Evolutionary conservation across 92 coral and sea anemone genomes (phyloP).

Genomic region (Chrysogorgia sp.): DNA sequence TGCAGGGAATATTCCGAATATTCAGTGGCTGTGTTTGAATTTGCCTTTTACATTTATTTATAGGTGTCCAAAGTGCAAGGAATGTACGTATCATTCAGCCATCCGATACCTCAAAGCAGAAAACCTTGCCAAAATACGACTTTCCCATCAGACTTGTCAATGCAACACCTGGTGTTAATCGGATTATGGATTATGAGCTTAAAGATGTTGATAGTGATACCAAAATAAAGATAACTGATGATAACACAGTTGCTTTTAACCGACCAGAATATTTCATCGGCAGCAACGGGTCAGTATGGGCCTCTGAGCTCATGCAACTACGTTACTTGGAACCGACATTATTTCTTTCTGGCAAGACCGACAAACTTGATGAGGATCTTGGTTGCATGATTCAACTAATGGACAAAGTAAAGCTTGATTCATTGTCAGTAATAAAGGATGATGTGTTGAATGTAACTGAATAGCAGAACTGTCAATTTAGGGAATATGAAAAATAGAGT

Average conservation of each 20-base stretch:
- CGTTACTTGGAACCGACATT: conserved; percentile 25
- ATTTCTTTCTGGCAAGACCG: conserved; percentile 37
- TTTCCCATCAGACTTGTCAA: conserved; percentile 42
- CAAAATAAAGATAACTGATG: conserved; percentile 30
- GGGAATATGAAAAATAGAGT: conserved; percentile 37
- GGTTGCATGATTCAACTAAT: conserved; percentile 20
- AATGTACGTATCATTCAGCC: conserved; percentile 43
- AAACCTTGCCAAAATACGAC: conserved; percentile 44
- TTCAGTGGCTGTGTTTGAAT: background rate
- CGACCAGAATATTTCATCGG: conserved; percentile 48
- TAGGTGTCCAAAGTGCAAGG: conserved; percentile 45
- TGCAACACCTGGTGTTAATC: conserved; percentile 35
- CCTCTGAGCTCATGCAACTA: conserved; percentile 27
- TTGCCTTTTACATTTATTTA: background rate
- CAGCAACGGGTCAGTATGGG: conserved; percentile 51
- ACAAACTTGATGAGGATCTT: conserved; percentile 24
- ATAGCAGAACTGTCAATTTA: conserved; percentile 34
- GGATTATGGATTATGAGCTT: conserved; percentile 35
- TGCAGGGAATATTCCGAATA: too few species aligned
- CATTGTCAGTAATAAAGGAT: conserved; percentile 22
- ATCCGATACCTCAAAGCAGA: conserved; percentile 27
- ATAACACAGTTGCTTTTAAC: conserved; percentile 38
- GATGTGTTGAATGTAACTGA: conserved; percentile 36
- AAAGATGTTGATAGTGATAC: conserved; percentile 38
- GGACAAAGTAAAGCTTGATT: too few species aligned